These are phyloP conservation scores for Willowsia nigromaculata DNA, from an alignment of 2,888 invertebrate genomes.

Conservation along the genomic window DNA sequence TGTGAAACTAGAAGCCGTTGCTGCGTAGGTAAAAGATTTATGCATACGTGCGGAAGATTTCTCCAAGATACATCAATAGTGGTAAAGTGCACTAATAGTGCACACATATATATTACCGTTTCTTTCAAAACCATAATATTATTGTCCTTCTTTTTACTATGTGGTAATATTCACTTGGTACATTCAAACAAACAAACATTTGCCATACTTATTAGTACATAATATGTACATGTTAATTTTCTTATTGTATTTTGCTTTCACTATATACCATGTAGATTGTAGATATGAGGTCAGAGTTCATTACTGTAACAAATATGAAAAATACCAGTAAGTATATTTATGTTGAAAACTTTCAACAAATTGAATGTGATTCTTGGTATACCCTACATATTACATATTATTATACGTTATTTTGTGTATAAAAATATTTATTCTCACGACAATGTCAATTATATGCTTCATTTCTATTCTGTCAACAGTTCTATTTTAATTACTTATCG, in stretches of 20 bases:
- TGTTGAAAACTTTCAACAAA: not conserved
- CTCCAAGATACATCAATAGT: too few species aligned
- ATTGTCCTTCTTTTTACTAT: not conserved
- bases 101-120: not conserved
- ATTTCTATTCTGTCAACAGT: not conserved
- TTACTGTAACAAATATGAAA: too few species aligned
- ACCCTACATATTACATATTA: not conserved
- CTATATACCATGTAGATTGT: not conserved
- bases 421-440: not conserved
- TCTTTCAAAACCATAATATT: not conserved
- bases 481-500: not conserved
- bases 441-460: not conserved
- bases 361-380: slow-evolving; percentile 38
- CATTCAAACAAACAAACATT: not conserved
- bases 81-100: too few species aligned
- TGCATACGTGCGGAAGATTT: not conserved
- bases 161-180: not conserved
- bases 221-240: too few species aligned
- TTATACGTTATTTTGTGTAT: not conserved
- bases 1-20: slow-evolving; percentile 44
- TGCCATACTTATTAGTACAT: not conserved
- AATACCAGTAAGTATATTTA: too few species aligned
- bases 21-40: slow-evolving; percentile 14
- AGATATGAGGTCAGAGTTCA: not conserved
- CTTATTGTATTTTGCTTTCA: not conserved